These are phyloP conservation scores for Drosophila koepferae DNA, from an alignment of 2,888 invertebrate species.

Conservation along the genomic window DNA sequence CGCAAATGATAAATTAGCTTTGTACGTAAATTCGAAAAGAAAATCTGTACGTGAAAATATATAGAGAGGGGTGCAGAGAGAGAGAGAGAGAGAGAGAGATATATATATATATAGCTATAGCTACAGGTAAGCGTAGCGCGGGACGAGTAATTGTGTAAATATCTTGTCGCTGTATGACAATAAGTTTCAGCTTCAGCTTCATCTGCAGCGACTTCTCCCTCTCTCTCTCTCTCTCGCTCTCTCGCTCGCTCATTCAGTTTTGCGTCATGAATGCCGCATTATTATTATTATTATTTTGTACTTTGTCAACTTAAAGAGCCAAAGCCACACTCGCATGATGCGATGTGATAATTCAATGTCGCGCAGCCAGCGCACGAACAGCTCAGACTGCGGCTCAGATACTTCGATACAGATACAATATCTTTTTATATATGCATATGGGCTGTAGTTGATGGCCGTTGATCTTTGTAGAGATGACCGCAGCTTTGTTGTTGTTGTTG, in stretches of 20 bases:
- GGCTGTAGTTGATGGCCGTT: constrained; percentile 48
- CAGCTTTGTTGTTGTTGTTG: constrained; percentile 28
- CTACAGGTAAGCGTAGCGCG: background rate
- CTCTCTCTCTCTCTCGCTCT: background rate
- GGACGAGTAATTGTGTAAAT: constrained; percentile 71
- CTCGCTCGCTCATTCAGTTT: background rate
- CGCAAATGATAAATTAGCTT: constrained; percentile 74
- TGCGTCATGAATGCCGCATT: constrained; percentile 71
- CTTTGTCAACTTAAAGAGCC: constrained; percentile 70
- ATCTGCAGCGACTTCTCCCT: background rate
- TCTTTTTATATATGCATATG: constrained; percentile 64
- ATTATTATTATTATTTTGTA: constrained; percentile 66
- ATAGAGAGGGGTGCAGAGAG: background rate
- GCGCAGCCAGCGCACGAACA: constrained; percentile 65
- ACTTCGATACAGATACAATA: constrained; percentile 61
- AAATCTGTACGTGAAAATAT: constrained; percentile 74
- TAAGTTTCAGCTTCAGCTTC: constrained; percentile 38
- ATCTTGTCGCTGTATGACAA: constrained; percentile 77
- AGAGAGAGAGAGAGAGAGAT: background rate
- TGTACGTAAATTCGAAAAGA: constrained; percentile 76
- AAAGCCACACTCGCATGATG: constrained; percentile 34
- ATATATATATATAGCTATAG: background rate
- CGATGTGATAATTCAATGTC: constrained; percentile 80
- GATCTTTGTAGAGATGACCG: constrained; percentile 76
- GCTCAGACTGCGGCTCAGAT: constrained; percentile 23